A percentile compares a stretch with the other conserved stretches of the same genome.
Evolutionary conservation across 2,888 invertebrate species (phyloP).

Genomic region (Eupithecia centaureata): DNA sequence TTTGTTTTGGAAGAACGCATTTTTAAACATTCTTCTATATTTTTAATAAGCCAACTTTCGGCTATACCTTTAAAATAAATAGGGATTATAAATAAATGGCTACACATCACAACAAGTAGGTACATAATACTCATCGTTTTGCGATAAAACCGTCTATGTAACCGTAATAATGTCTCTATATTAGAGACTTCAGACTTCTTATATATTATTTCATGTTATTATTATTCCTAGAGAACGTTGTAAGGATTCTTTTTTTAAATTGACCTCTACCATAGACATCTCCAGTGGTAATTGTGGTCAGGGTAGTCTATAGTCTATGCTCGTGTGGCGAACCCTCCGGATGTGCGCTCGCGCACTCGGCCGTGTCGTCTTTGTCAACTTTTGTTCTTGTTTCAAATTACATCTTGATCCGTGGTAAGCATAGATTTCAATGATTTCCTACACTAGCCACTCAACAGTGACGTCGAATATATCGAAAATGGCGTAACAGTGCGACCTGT

Average conservation of each 20-base stretch:
- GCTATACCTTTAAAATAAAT: neutral
- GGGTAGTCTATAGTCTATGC: slow-evolving; percentile 27
- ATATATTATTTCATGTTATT: neutral
- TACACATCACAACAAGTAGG: neutral
- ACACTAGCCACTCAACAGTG: neutral
- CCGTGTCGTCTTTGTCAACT: slow-evolving; percentile 41
- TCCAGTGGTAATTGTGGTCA: slow-evolving; percentile 39
- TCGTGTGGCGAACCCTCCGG: slow-evolving; percentile 39
- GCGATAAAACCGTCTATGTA: too few species aligned
- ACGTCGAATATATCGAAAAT: too few species aligned
- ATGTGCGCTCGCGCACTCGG: slow-evolving; percentile 40
- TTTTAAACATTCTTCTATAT: neutral
- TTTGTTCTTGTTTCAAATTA: slow-evolving; percentile 41
- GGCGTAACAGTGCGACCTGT: too few species aligned
- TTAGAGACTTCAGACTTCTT: too few species aligned
- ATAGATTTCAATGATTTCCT: neutral
- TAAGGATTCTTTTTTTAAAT: slow-evolving; percentile 13
- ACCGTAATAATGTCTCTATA: too few species aligned
- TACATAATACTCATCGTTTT: too few species aligned
- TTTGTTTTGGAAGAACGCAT: neutral
- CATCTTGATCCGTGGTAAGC: neutral
- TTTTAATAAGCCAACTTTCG: neutral
- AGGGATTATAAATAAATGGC: neutral
- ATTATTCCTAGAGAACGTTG: neutral
- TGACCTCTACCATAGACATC: slow-evolving; percentile 19